These are phyloP conservation scores for Pleuronectes platessa DNA, from an alignment of 2,113 vertebrate genomes.

Conservation along the genomic window DNA sequence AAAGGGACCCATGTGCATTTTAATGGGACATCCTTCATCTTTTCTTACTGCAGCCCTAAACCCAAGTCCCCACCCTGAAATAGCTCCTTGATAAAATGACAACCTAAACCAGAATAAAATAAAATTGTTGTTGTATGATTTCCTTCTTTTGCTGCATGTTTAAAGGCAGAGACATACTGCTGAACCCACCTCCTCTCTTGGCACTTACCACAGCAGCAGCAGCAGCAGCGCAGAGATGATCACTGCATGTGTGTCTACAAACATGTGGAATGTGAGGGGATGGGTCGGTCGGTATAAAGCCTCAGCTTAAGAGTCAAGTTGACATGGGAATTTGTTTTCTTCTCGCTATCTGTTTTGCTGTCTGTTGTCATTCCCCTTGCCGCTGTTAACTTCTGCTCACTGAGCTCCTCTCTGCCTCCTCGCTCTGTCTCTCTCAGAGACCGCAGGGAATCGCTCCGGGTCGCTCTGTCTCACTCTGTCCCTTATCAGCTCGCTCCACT, in stretches of 20 bases:
- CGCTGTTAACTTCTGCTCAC: slow-evolving; percentile 42
- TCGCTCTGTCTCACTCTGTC: slow-evolving; percentile 61
- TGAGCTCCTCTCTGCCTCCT: slow-evolving; percentile 39
- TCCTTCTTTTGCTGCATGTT: neutral
- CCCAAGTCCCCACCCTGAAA: no score
- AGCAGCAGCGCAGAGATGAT: neutral
- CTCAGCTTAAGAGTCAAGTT: slow-evolving; percentile 15
- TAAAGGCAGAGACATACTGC: neutral
- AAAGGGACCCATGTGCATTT: no score
- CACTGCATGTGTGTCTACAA: neutral
- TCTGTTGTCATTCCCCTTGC: slow-evolving; percentile 47
- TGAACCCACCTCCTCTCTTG: neutral
- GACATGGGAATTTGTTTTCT: slow-evolving; percentile 29
- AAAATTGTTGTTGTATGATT: no score
- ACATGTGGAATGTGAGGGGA: neutral
- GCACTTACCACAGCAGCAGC: no score
- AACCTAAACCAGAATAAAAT: no score
- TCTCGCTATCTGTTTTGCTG: slow-evolving; percentile 38
- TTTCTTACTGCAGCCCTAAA: no score
- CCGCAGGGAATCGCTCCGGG: slow-evolving; percentile 58
- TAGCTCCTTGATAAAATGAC: no score
- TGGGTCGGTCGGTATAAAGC: neutral
- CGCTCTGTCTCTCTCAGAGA: slow-evolving; percentile 29
- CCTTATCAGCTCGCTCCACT: slow-evolving; percentile 71
- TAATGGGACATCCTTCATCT: no score